Evolutionary conservation across 37 sponge, comb jelly and placozoan genomes (phyloP), one percentile per base, ranked within the genome.

Genomic region (Geodia barretti): DNA sequence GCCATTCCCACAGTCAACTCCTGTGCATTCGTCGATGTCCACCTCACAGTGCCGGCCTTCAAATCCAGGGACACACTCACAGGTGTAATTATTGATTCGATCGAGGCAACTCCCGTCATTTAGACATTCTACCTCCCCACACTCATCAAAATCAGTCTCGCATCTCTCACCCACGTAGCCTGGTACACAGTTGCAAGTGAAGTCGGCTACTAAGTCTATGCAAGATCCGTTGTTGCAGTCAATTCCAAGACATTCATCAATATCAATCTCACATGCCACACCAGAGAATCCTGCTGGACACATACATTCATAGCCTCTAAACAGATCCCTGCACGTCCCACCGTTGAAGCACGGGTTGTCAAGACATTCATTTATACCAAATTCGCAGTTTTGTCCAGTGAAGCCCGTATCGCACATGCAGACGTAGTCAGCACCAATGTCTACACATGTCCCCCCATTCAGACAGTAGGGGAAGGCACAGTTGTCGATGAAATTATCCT

Each of bases 401-500:
- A 41, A 91, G 1, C 92, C 92, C 19, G 73, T 29, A 28, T 33
- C 43, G 30, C 72, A 38, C 39, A 47, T 69, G 38, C 81, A 81
- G 28, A 68, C 40, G 70, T 76, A 41, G 60, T n/a, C 24, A 7
- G 39, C 66, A 4, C 64, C 39, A 11, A 65, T 24, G 34, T 84
- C 85, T 24, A 81, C 58, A 81, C 92, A 91, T n/a, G 72, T 64
- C 2, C 87, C 87, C 32, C 86, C 80, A 83, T 91, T 91, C 36
- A 72, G n/a, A 61, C 93, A 92, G 26, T 41, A 58, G 30, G 73
- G 40, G 11, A 1, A 0, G 20, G 28, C 32, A 81, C 93, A 92
- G 33, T 76, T 72, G 82, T 86, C 70, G 20, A 83, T 61, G 19
- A 43, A 2, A 25, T 87, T 42, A 4, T 68, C 40, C 17, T 39